phyloP scores from a whole-genome alignment of 2,888 invertebrate genomes.

The Chirona hameri region DNA sequence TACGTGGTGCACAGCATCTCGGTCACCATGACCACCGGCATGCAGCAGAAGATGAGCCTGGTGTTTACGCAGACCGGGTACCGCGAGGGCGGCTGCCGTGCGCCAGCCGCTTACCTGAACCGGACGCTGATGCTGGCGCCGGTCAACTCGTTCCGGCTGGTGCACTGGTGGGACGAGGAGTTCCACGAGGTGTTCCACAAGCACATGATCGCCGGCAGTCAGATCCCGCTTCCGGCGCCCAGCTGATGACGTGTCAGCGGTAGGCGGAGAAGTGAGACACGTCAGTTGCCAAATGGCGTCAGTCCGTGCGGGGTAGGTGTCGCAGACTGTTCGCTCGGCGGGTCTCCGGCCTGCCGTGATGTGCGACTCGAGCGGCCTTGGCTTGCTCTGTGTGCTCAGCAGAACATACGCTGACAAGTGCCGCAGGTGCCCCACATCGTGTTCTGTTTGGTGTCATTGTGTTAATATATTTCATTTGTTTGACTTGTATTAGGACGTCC shows the following conservation, averaged over 20 bases:
- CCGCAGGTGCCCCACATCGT: too few relatives aligned
- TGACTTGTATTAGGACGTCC: too few relatives aligned
- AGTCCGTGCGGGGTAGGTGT: too few relatives aligned
- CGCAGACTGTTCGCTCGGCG: too few relatives aligned
- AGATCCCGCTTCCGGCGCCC: background rate
- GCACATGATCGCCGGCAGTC: background rate
- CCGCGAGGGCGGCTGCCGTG: constrained; percentile 1
- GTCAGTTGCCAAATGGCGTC: too few relatives aligned
- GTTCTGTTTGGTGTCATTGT: too few relatives aligned
- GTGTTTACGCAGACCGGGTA: constrained; percentile 12
- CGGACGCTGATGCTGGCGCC: background rate
- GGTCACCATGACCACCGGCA: constrained; percentile 10
- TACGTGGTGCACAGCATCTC: background rate
- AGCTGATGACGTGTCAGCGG: background rate
- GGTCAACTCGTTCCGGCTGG: background rate
- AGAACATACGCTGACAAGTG: too few relatives aligned
- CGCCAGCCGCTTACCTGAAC: background rate
- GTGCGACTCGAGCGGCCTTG: too few relatives aligned
- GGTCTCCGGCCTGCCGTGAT: too few relatives aligned
- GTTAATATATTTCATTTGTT: too few relatives aligned
- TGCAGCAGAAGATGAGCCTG: background rate
- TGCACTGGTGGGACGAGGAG: constrained; percentile 26
- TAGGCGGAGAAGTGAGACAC: background rate
- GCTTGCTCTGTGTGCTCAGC: too few relatives aligned
- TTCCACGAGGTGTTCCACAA: constrained; percentile 22